Conservation (phyloP, 2,113 vertebrate genomes). For the Struthio camelus region DNA sequence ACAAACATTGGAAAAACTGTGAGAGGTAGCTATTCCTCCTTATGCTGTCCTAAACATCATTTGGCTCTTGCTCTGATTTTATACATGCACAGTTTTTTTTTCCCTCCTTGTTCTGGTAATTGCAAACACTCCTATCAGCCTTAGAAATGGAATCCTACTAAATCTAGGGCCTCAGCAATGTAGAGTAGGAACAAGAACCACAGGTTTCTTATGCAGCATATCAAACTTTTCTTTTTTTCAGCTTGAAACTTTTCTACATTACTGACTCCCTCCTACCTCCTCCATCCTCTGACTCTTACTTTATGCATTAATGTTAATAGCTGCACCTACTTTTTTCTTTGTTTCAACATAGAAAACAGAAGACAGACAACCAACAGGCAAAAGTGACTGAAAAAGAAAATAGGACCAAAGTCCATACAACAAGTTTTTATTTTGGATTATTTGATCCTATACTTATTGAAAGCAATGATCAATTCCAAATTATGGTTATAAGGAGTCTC, state of each 20-base stretch:
- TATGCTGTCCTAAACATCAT: background rate
- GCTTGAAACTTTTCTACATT: background rate
- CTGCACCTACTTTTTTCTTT: background rate
- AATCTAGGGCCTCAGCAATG: background rate
- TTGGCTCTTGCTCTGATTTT: background rate
- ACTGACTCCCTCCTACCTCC: background rate
- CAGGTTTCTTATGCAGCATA: background rate
- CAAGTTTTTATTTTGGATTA: background rate
- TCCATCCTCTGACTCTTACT: background rate
- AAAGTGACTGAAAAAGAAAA: background rate
- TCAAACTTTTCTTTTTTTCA: background rate
- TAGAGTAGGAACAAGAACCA: background rate
- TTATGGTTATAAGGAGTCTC: background rate
- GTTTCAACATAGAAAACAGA: background rate
- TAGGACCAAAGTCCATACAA: background rate
- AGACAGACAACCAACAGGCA: background rate
- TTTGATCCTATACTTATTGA: background rate
- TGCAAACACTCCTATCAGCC: background rate
- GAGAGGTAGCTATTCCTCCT: background rate
- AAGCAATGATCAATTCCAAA: background rate
- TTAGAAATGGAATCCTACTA: background rate
- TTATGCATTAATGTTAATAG: background rate
- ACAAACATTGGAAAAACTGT: background rate
- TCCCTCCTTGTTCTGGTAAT: background rate
- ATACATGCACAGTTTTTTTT: background rate